These are phyloP conservation scores for Pagetopsis macropterus DNA, from an alignment of 2,797 vertebrate genomes.

Conservation along the genomic window DNA sequence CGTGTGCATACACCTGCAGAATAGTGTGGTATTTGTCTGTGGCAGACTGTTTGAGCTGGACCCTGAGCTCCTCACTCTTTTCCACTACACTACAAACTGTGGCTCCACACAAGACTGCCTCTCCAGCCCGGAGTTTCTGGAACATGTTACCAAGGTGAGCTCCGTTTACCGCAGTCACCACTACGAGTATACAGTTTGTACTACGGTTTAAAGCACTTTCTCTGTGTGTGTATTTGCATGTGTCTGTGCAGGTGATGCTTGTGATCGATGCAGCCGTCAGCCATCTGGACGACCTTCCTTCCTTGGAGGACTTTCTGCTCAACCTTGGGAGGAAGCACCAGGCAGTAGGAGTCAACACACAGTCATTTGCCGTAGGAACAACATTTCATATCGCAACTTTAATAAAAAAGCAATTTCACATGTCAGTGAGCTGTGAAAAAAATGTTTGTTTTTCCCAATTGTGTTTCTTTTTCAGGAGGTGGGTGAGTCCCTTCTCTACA, in stretches of 20 bases:
- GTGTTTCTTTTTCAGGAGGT: constrained; percentile 82
- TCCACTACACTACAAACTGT: constrained; percentile 91
- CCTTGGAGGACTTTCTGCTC: constrained; percentile 91
- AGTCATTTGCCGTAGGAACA: constrained; percentile 90
- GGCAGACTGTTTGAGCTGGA: constrained; percentile 94
- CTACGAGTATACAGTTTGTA: constrained; percentile 1
- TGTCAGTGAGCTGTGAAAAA: constrained; percentile 24
- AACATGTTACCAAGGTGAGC: constrained; percentile 95
- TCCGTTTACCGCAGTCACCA: constrained; percentile 4
- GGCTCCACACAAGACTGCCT: constrained; percentile 90
- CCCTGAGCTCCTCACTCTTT: constrained; percentile 90
- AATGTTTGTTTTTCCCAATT: not conserved
- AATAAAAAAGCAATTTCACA: constrained; percentile 25
- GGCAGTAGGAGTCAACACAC: constrained; percentile 89
- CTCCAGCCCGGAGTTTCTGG: constrained; percentile 92
- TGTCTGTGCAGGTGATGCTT: constrained; percentile 89
- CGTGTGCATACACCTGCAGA: constrained; percentile 45
- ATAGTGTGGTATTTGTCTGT: constrained; percentile 62
- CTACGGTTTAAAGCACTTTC: not conserved
- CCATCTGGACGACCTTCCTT: constrained; percentile 91
- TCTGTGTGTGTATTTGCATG: constrained; percentile 2
- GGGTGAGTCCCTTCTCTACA: constrained; percentile 93
- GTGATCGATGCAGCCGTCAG: constrained; percentile 94
- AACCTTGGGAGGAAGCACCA: constrained; percentile 93
- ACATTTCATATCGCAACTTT: constrained; percentile 20